Base-by-base conservation (phyloP, 2,888 invertebrate genomes). In the Ferrisia virgata region DNA sequence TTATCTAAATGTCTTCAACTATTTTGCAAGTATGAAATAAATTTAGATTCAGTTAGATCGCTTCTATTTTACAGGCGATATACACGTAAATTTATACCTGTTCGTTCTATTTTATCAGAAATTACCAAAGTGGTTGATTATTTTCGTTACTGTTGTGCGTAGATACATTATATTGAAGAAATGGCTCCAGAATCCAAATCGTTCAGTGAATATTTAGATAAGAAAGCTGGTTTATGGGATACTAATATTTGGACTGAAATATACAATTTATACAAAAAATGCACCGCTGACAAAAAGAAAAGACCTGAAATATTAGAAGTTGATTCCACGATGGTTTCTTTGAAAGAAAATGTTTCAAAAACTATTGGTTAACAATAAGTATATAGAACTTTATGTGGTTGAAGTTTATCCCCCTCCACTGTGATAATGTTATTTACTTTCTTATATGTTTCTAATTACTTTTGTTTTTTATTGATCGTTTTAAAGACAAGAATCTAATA, bases 161-260 rank as follows among this genome's bases (percentile, higher is more conserved):
- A 80, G 53, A 18, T 53, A 31, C 28, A 80, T 47, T 33, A 80
- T 13, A 13, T 81, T 1, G 81, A 85, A 13, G 64, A 85, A 28
- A 31, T 43, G 18, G 36, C 22, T 18, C 89, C 90, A 2, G 13
- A 64, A 2, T 5, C 28, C 0, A n/a, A 82, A 69, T 69, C 22
- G 79, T 91, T 92, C n/a, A 87, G 87, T 0, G 88, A 89, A 11
- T 87, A 92, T 58, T 87, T 93, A 22, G 94, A 94, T 87, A 87
- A 87, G n/a, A 89, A 88, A 80, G 91, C 91, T 15, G 90, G 90
- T 0, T 87, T 88, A 3, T 93, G 92, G 92, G 87, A 88, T 36
- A 85, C 87, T 13, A 87, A 89, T 85, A 89, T 90, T 86, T 91
- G 90, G 9, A 88, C 89, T 15, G 87, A 90, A 53, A 87, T 94